phyloP scores from a whole-genome alignment of 2,888 invertebrate genomes.

The Drosophila vallismaia region DNA sequence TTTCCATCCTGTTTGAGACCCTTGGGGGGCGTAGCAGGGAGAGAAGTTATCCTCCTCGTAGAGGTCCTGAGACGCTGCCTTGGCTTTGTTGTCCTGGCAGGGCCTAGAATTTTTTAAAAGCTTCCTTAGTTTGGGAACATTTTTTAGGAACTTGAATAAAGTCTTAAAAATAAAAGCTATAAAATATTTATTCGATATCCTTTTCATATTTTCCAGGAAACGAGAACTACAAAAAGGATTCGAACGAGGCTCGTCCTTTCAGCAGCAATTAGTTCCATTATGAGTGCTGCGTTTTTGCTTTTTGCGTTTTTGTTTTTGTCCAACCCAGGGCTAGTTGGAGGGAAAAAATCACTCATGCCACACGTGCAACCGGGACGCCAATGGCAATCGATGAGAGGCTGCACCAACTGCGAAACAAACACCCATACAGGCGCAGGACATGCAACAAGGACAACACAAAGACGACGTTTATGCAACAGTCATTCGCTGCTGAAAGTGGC shows the following conservation, averaged over 20 bases:
- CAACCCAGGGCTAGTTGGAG: neutral
- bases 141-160: too few relatives aligned
- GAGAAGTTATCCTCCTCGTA: neutral
- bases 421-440: constrained; percentile 14
- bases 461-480: constrained; percentile 79
- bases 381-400: constrained; percentile 64
- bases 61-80: constrained; percentile 16
- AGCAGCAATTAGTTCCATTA: constrained; percentile 39
- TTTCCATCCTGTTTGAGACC: constrained; percentile 8
- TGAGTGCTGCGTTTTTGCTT: neutral
- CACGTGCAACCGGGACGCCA: constrained; percentile 59
- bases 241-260: neutral
- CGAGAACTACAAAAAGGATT: too few relatives aligned
- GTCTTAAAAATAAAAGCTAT: too few relatives aligned
- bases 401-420: constrained; percentile 68
- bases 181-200: neutral
- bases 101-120: constrained; percentile 30
- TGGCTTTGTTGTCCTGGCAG: neutral
- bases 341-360: constrained; percentile 50
- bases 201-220: neutral
- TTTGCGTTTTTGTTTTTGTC: neutral
- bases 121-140: neutral
- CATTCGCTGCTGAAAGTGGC: constrained; percentile 69
- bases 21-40: neutral
- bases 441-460: constrained; percentile 71